These are phyloP conservation scores for Chrysolina oricalcia DNA, from an alignment of 2,888 invertebrate species.

Conservation along the genomic window DNA sequence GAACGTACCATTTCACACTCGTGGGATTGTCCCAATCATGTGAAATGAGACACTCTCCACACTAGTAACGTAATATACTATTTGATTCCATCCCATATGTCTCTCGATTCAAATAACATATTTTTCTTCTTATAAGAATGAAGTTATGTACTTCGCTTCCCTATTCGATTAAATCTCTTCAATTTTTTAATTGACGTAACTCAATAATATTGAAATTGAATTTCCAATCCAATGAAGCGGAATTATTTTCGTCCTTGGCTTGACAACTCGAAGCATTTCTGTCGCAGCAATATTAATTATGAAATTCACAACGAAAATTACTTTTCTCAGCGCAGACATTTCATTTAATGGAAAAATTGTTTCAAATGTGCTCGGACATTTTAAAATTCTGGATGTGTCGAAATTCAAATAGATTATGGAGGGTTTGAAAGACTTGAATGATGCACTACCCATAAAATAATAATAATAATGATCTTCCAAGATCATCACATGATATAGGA, in stretches of 20 bases:
- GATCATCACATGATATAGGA: too few species aligned
- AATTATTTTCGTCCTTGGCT: constrained; percentile 9
- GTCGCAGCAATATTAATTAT: constrained; percentile 12
- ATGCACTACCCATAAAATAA: background rate
- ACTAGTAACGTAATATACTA: too few species aligned
- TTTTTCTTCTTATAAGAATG: background rate
- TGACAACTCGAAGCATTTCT: constrained; percentile 8
- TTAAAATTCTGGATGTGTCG: constrained; percentile 3
- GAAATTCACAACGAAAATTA: constrained; percentile 17
- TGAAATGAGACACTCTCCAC: too few species aligned
- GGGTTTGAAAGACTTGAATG: background rate
- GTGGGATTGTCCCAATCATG: too few species aligned
- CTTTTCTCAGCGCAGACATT: background rate
- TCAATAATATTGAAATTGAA: constrained; percentile 11
- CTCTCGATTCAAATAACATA: background rate
- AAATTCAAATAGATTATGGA: background rate
- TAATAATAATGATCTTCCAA: too few species aligned
- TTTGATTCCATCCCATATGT: background rate
- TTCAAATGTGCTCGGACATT: constrained; percentile 6
- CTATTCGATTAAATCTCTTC: background rate
- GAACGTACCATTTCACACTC: too few species aligned
- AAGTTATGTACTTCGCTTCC: background rate
- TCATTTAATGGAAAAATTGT: constrained; percentile 3
- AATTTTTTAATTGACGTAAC: constrained; percentile 4
- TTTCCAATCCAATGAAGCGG: background rate